These are phyloP conservation scores for Schrankia costaestrigalis DNA, from an alignment of 2,888 invertebrate species.

Conservation along the genomic window DNA sequence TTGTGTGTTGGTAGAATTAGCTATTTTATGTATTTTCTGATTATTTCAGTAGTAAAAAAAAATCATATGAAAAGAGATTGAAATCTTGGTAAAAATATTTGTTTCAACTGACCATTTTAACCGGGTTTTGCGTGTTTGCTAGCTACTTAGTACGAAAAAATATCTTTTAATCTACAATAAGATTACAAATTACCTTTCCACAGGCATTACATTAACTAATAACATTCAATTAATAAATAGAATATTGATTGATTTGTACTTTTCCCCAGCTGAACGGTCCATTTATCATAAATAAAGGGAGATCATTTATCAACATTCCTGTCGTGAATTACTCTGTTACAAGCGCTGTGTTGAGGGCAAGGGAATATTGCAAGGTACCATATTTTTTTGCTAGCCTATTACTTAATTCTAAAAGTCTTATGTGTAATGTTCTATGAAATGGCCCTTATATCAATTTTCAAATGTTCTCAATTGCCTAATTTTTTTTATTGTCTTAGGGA, in stretches of 20 bases:
- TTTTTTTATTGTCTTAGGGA: too few species aligned
- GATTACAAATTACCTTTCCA: conserved; percentile 1
- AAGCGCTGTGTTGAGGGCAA: conserved; percentile 14
- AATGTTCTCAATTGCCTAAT: too few species aligned
- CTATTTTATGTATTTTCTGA: too few species aligned
- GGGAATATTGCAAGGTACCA: background rate
- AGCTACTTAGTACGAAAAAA: background rate
- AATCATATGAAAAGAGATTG: too few species aligned
- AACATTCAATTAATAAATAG: conserved; percentile 21
- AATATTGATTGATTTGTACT: conserved; percentile 21
- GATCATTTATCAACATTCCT: conserved; percentile 24
- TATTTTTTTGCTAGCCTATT: background rate
- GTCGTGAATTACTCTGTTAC: conserved; percentile 18
- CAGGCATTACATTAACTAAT: conserved; percentile 9
- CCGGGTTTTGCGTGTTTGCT: too few species aligned
- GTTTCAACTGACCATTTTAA: too few species aligned
- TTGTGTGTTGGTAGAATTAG: too few species aligned
- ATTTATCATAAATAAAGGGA: conserved; percentile 29
- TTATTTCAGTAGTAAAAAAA: too few species aligned
- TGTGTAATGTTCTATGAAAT: too few species aligned
- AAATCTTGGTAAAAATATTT: too few species aligned
- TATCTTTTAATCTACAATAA: background rate
- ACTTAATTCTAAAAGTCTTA: background rate
- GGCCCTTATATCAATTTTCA: too few species aligned
- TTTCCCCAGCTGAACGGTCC: conserved; percentile 14